A percentile compares a stretch with the other conserved stretches of the same genome.
Evolutionary conservation across 2,888 invertebrate genomes (phyloP).

Genomic region (Aelia acuminata): DNA sequence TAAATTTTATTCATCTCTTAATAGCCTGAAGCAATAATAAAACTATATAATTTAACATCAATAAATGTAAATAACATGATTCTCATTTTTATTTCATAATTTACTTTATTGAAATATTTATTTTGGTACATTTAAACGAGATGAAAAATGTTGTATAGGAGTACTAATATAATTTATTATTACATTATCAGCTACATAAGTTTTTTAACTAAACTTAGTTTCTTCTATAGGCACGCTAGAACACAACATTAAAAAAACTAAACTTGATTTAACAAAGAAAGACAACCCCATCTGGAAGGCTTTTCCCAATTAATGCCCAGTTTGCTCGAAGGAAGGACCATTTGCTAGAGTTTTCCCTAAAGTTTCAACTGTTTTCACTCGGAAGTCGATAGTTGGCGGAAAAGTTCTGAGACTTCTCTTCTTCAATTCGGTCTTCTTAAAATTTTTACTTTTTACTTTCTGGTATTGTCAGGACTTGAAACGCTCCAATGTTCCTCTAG

Average conservation of each 20-base stretch:
- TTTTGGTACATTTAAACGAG: no score
- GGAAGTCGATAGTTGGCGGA: conserved; percentile 3
- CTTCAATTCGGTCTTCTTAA: conserved; percentile 28
- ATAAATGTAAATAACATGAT: no score
- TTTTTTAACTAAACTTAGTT: no score
- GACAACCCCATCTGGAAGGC: background rate
- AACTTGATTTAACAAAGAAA: conserved; percentile 2
- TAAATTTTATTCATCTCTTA: no score
- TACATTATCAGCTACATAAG: no score
- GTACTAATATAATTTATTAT: no score
- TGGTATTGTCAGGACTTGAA: background rate
- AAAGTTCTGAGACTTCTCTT: conserved; percentile 14
- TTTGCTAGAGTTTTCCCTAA: conserved; percentile 6
- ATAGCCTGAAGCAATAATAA: no score
- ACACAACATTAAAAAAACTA: background rate
- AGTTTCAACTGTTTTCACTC: conserved; percentile 25
- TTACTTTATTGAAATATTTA: no score
- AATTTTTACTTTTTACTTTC: conserved; percentile 25
- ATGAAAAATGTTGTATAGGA: no score
- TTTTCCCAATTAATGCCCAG: conserved; percentile 28
- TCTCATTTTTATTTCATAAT: no score
- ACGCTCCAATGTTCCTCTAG: background rate
- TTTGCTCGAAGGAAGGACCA: background rate
- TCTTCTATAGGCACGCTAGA: background rate
- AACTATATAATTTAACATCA: no score